Evolutionary conservation across 2,797 vertebrate genomes (phyloP), one percentile per base, ranked within the genome.

Genomic region (Anguilla marmorata): DNA sequence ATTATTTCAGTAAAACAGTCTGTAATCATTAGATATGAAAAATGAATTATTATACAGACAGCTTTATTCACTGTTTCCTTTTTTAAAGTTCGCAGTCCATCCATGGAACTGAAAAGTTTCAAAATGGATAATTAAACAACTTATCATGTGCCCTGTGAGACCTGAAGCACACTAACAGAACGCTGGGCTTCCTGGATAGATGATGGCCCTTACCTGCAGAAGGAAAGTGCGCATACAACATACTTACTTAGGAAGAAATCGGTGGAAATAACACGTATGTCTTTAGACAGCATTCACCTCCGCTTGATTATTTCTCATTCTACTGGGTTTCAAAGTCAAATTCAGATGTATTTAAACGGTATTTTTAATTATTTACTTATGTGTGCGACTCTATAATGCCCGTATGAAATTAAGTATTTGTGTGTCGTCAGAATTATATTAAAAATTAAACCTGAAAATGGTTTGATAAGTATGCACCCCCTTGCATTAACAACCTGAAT

Each of bases 1-100:
- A 94, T 97, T 97, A 97, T 97, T 98, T 97, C 97, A 96, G 95
- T 97, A 97, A 97, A 96, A 95, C 95, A 94, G 94, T 96, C 96
- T 98, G 96, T 95, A 96, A 96, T 96, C 96, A 96, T 97, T 97
- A 97, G 97, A 98, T 98, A 97, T 96, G 97, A 97, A 97, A 97
- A 96, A 97, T 96, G 96, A 96, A 97, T 98, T 96, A 96, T 96
- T 96, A 94, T 94, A 92, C 95, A 94, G 96, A 95, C 95, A 96
- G 94, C 95, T 96, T 95, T 96, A 94, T 96, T 96, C 94, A 91
- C 95, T 94, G 93, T 93, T 97, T 97, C 96, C 94, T 95, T 95
- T 97, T 96, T 96, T 93, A 96, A 97, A 96, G 94, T 96, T 96
- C 94, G 93, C 93, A 91, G 92, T 95, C 95, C 91, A 94, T 92